Evolutionary conservation across 2,888 invertebrate genomes (phyloP), one percentile per base, ranked within the genome.

Genomic region (Galerucella nymphaeae): DNA sequence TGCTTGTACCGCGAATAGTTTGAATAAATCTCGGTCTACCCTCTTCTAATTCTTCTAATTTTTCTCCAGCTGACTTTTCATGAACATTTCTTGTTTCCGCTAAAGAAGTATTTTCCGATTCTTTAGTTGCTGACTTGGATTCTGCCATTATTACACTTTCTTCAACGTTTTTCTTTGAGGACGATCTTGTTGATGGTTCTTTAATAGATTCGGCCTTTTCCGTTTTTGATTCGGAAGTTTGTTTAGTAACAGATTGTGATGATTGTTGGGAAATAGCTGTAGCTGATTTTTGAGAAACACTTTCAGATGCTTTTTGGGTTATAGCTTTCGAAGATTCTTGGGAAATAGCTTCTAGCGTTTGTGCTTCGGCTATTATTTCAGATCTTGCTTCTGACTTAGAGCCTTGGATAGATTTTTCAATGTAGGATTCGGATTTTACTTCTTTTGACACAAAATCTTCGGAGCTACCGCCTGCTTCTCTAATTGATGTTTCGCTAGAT

Each of bases 1-100:
- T 91, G 83, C 91, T 92, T 78, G 90, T 90, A 81, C 94, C 94
- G 84, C 93, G 92, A 73, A 95, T 88, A 61, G 94, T 93, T 86
- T 92, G 93, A 38, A 89, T 88, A 83, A 95, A 94, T 69, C 90
- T 86, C 1, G 95, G 95, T 79, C 89, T 92, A 74, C 92, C 92
- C 72, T 90, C 89, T 20, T 75, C 78, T 55, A 81, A 71, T 68
- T 83, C 84, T 30, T 78, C 81, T 59, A 83, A 66, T 66, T 83
- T 82, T 59, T 83, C 78, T 41, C 79, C 80, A 3, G 82, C 83
- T 6, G 82, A 80, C 76, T 81, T 83, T 73, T 80, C 81, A 13
- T 75, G 72, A 23, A 75, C 73, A 8, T 73, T 77, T 68, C 78
- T 74, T 72, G 77, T 59, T 9, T 72, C 77, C 4, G 75, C 30